A percentile compares a stretch with the other conserved stretches of the same genome.
phyloP scores from a whole-genome alignment of 2,113 vertebrate genomes.

The Emydura subglobosa region DNA sequence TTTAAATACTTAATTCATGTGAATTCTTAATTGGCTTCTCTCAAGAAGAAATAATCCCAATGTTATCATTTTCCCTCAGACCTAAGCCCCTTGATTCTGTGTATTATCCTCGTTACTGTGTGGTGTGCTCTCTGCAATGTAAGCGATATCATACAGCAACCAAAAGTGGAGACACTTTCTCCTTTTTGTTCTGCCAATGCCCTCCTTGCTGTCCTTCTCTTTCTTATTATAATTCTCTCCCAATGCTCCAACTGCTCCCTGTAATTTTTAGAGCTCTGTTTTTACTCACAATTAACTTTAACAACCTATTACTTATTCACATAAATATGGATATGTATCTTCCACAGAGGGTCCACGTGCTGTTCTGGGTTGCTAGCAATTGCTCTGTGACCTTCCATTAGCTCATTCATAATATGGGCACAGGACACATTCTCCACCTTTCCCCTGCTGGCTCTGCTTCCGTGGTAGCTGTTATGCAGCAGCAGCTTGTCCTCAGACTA shows the following conservation, averaged over 20 bases:
- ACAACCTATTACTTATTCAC: neutral
- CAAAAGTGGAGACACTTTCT: neutral
- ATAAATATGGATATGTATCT: neutral
- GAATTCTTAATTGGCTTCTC: neutral
- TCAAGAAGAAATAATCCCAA: neutral
- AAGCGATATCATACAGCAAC: neutral
- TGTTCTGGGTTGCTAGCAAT: neutral
- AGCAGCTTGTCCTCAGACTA: neutral
- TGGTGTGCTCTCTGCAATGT: neutral
- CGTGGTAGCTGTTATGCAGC: neutral
- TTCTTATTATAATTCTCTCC: neutral
- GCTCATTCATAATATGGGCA: neutral
- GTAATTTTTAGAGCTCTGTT: neutral
- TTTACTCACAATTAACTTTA: neutral
- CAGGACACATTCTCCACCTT: neutral
- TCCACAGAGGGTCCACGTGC: neutral
- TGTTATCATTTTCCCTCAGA: neutral
- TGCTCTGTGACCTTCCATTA: neutral
- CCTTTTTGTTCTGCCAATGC: neutral
- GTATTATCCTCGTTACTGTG: too few relatives aligned
- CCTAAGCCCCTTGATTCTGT: neutral
- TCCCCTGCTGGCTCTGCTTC: neutral
- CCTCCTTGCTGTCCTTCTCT: neutral
- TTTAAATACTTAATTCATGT: neutral
- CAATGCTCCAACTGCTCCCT: neutral